Base-by-base conservation (phyloP, 2,113 vertebrate species). In the Lepisosteus oculatus region DNA sequence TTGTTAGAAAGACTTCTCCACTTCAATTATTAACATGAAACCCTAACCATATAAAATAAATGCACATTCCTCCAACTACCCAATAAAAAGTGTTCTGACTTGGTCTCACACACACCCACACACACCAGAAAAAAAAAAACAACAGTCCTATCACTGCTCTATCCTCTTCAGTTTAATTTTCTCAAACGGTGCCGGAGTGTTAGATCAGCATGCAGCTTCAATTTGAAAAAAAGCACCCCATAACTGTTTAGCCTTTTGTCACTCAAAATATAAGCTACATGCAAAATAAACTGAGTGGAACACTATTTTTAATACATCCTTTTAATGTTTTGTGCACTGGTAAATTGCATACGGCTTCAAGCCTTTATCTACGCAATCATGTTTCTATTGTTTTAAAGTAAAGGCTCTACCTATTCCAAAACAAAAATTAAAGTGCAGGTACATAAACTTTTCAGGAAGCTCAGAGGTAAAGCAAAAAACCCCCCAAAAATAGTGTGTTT, bases 11-110 rank as follows among this genome's bases (percentile, higher is more conserved):
- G 9, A 14, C 15, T 70, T 59, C 88, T 85, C 81, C 87, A 84
- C 43, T 65, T 61, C 65, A 61, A 59, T 66, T 44, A 65, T 71
- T 68, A 79, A 85, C 77, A 90, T 82, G 84, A 87, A 81, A 92
- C 78, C 72, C 77, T 70, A 76, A 77, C 68, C 73, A 86, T 78
- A 77, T 66, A 15, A 65, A 71, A 90, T 79, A 80, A 88, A 92
- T 92, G 88, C 78, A 81, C 87, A 89, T 86, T 91, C 87, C 86
- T 81, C 88, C 88, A 89, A 78, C 80, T 87, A 87, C 84, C 81
- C 81, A 77, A 83, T 79, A 78, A 79, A 91, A 89, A 91, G 88
- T 86, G 82, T 88, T 83, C 78, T 84, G 81, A 89, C 84, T 84
- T 83, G 73, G 85, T 84, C 73, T 76, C 75, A 79, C 29, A 6